A percentile compares a stretch with the other conserved stretches of the same genome.
phyloP scores from a whole-genome alignment of 2,113 vertebrate species.

The Gasterosteus nipponicus region DNA sequence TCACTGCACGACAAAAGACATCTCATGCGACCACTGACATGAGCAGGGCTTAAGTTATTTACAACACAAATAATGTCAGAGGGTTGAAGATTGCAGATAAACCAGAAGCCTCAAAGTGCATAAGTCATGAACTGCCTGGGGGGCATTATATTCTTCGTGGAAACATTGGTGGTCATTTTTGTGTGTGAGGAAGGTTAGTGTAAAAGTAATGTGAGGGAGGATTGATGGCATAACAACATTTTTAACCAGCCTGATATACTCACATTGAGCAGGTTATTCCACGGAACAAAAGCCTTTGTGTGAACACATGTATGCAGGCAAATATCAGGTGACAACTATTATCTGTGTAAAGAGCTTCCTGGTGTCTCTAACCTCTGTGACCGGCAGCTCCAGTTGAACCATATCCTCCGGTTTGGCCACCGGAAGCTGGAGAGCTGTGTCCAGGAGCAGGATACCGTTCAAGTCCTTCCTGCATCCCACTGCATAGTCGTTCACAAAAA shows the following conservation, averaged over 20 bases:
- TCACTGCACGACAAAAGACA: background rate
- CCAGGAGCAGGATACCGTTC: constrained; percentile 97
- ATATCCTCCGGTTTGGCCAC: constrained; percentile 96
- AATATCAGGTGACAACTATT: background rate
- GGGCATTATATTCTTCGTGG: background rate
- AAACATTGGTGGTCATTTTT: background rate
- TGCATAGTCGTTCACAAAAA: constrained; percentile 98
- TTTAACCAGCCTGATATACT: background rate
- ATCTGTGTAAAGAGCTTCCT: background rate
- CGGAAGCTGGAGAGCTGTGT: constrained; percentile 97
- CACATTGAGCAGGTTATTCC: background rate
- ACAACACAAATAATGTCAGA: background rate
- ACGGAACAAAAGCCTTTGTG: constrained; percentile 2
- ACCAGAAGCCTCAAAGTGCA: background rate
- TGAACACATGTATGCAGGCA: background rate
- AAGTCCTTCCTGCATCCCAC: constrained; percentile 99
- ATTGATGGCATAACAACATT: too few relatives aligned
- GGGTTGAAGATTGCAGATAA: background rate
- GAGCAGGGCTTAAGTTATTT: background rate
- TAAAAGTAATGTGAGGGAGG: background rate
- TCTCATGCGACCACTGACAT: too few relatives aligned
- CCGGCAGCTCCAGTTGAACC: constrained; percentile 96
- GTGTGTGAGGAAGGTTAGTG: background rate
- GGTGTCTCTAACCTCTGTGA: constrained; percentile 88
- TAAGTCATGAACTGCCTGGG: background rate